Evolutionary conservation across 2,797 vertebrate species (phyloP).

Genomic region (Melopsittacus undulatus): DNA sequence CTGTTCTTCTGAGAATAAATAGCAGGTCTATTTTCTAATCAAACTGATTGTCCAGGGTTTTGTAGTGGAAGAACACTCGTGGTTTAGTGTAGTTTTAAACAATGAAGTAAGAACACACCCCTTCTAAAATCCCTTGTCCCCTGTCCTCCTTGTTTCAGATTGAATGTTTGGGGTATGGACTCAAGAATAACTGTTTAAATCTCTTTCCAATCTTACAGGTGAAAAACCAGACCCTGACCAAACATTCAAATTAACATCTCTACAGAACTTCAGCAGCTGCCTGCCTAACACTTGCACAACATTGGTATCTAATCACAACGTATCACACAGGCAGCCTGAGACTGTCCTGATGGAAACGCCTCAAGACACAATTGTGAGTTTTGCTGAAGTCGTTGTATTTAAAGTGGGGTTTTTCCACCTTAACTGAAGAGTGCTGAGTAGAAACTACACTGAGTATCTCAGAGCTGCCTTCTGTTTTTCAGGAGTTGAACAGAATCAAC

Average conservation of each 20-base stretch:
- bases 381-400: not conserved
- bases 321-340: conserved; percentile 87
- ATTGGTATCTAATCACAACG: conserved; percentile 87
- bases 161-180: fast-evolving
- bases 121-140: not conserved
- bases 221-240: conserved; percentile 98
- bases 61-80: not conserved
- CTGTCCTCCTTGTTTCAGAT: not conserved
- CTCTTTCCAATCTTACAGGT: conserved; percentile 75
- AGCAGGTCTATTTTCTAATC: not conserved
- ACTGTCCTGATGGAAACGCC: conserved; percentile 96
- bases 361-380: conserved; percentile 93
- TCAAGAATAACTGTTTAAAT: not conserved
- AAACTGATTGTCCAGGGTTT: not conserved
- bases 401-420: not conserved
- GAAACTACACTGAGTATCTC: not conserved
- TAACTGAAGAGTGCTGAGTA: not conserved
- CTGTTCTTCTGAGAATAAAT: not conserved
- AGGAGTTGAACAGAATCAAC: conserved; percentile 97
- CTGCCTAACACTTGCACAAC: conserved; percentile 88
- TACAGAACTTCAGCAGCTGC: conserved; percentile 90
- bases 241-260: conserved; percentile 93
- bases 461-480: conserved; percentile 59
- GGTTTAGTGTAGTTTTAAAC: not conserved
- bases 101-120: not conserved